Evolutionary conservation across 2,797 vertebrate genomes (phyloP).

Genomic region (Diglossa cyanea): DNA sequence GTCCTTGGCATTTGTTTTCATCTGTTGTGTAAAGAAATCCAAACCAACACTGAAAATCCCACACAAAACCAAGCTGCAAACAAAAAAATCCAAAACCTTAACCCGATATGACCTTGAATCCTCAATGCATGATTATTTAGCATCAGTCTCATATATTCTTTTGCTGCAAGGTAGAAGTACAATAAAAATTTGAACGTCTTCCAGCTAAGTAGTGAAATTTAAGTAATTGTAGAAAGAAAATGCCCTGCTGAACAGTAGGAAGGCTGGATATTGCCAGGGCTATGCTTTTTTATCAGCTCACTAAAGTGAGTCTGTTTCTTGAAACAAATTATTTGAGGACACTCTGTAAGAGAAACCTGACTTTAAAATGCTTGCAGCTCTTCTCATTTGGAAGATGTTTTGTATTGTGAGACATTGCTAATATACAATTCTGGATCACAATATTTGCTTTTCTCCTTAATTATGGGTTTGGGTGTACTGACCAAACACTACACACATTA

Average conservation of each 20-base stretch:
- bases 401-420: neutral
- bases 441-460: neutral
- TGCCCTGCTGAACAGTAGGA: conserved; percentile 34
- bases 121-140: conserved; percentile 42
- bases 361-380: conserved; percentile 15
- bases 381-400: conserved; percentile 20
- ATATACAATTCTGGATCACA: neutral
- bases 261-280: conserved; percentile 27
- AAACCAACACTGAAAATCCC: neutral
- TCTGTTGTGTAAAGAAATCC: neutral
- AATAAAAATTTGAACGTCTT: conserved; percentile 67
- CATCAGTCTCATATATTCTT: conserved; percentile 26
- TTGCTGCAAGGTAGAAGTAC: conserved; percentile 12
- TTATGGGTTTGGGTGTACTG: neutral
- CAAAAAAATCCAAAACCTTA: neutral
- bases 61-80: neutral
- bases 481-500: neutral
- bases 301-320: conserved; percentile 23
- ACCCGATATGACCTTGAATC: conserved; percentile 10
- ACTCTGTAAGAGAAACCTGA: conserved; percentile 8
- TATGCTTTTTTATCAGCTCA: conserved; percentile 2
- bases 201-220: conserved; percentile 61
- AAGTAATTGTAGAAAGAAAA: conserved; percentile 46
- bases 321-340: conserved; percentile 20
- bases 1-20: conserved; percentile 38